Conservation (phyloP, 1,140 invertebrate species). For the Pogonomyrmex barbatus region DNA sequence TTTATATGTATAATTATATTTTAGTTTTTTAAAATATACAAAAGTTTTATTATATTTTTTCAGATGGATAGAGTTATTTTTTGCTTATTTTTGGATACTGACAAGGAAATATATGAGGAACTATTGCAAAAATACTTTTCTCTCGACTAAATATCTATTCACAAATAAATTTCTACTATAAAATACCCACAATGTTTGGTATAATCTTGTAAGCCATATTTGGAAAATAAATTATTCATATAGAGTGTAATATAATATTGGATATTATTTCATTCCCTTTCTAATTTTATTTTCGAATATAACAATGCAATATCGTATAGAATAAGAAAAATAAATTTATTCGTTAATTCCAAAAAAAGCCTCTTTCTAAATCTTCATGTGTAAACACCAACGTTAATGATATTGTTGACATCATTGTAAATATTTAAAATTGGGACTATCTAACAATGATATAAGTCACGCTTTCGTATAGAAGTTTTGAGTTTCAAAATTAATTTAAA, state of each 20-base stretch:
- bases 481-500: too few species aligned
- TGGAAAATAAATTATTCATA: constrained; percentile 60
- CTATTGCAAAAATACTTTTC: constrained; percentile 92
- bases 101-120: constrained; percentile 91
- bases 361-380: too few species aligned
- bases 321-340: too few species aligned
- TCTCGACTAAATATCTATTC: constrained; percentile 38
- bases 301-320: too few species aligned
- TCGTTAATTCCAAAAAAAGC: too few species aligned
- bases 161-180: neutral
- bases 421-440: neutral
- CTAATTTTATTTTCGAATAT: neutral
- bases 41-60: constrained; percentile 75
- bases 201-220: constrained; percentile 47
- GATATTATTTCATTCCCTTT: neutral
- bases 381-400: too few species aligned
- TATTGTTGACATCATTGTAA: too few species aligned
- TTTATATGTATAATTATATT: neutral
- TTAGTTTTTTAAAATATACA: neutral
- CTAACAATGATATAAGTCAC: neutral
- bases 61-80: constrained; percentile 93
- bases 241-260: constrained; percentile 31
- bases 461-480: neutral
- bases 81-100: constrained; percentile 91
- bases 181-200: neutral